These are phyloP conservation scores for Aurelia sp. DNA, from an alignment of 30 jellyfish, hydroid and myxozoan species.

Conservation along the genomic window DNA sequence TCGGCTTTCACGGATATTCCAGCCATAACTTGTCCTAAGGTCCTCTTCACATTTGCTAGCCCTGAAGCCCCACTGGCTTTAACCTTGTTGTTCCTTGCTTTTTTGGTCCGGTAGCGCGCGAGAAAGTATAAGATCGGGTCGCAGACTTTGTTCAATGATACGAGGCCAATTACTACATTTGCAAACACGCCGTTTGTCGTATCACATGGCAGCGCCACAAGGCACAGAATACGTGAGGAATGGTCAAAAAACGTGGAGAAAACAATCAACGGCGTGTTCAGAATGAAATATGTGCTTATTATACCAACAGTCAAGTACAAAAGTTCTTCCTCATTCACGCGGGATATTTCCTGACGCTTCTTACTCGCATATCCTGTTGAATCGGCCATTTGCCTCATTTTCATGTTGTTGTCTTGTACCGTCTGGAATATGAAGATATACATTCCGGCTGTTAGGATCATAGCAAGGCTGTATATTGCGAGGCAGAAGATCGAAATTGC, in stretches of 20 bases:
- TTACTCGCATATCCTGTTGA: background rate
- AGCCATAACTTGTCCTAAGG: too few relatives aligned
- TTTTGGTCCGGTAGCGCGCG: background rate
- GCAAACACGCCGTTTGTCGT: slow-evolving; percentile 2
- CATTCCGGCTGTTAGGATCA: slow-evolving; percentile 14
- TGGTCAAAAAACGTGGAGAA: slow-evolving; percentile 3
- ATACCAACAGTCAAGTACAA: background rate
- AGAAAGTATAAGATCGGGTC: slow-evolving; percentile 19
- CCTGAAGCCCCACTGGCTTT: too few relatives aligned
- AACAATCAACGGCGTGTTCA: slow-evolving; percentile 8
- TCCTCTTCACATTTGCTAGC: too few relatives aligned
- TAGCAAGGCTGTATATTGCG: background rate
- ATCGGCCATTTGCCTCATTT: background rate
- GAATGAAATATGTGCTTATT: background rate
- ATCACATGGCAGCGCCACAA: slow-evolving; percentile 19
- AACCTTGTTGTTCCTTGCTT: too few relatives aligned
- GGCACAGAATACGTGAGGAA: background rate
- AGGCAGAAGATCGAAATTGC: background rate
- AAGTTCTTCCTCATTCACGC: background rate
- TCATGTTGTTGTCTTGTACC: background rate
- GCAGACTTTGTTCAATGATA: background rate
- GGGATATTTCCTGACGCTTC: background rate
- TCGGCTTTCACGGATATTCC: too few relatives aligned
- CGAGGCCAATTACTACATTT: slow-evolving; percentile 6
- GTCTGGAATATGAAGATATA: background rate